Evolutionary conservation across 2,888 invertebrate species (phyloP).

Genomic region (Tipula confusa): DNA sequence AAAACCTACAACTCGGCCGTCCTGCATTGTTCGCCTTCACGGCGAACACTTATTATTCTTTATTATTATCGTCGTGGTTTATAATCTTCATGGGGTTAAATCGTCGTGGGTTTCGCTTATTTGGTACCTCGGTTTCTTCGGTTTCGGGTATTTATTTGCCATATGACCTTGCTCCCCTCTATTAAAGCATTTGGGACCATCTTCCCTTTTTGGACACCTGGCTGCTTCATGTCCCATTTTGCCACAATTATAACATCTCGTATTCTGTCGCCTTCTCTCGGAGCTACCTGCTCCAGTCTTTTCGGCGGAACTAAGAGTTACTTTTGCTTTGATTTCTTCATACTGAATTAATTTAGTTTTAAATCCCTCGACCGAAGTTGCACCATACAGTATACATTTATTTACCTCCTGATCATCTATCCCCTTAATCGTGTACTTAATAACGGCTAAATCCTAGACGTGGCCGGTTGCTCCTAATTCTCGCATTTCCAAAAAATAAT

Average conservation of each 20-base stretch:
- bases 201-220: neutral
- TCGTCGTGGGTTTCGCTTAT: too few species aligned
- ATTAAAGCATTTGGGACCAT: neutral
- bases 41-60: too few species aligned
- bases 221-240: neutral
- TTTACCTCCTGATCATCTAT: neutral
- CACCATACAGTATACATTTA: neutral
- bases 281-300: too few species aligned
- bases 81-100: too few species aligned
- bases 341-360: neutral
- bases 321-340: neutral
- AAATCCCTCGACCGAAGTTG: neutral
- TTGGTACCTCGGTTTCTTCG: neutral
- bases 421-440: neutral
- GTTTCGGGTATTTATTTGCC: neutral
- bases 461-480: too few species aligned
- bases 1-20: too few species aligned
- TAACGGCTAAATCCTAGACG: too few species aligned
- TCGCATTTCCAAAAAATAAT: too few species aligned
- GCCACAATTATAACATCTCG: neutral
- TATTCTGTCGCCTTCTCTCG: neutral
- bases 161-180: neutral
- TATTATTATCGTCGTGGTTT: too few species aligned
- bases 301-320: too few species aligned
- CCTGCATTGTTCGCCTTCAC: too few species aligned